phyloP scores from a whole-genome alignment of 2,888 invertebrate genomes.

The Scelioninae gen. 2 region DNA sequence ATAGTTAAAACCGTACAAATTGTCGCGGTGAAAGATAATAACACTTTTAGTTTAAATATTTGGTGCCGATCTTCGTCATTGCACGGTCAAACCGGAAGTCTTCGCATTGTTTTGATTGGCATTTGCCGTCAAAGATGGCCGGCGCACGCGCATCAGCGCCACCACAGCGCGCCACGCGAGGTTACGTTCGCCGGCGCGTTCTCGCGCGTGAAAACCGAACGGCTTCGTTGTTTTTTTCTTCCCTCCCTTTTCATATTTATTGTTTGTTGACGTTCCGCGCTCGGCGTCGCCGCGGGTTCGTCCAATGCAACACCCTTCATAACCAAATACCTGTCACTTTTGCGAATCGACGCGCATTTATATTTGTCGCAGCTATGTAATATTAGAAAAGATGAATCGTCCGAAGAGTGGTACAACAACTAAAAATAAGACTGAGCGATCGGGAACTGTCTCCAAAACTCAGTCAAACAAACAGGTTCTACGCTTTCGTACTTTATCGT shows the following conservation, averaged over 20 bases:
- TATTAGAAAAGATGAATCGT: slow-evolving; percentile 53
- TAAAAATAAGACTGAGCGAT: slow-evolving; percentile 45
- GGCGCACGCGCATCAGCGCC: slow-evolving; percentile 39
- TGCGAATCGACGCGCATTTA: slow-evolving; percentile 11
- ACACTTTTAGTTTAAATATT: too few relatives aligned
- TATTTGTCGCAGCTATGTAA: slow-evolving; percentile 46
- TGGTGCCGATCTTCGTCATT: too few relatives aligned
- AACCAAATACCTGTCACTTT: slow-evolving; percentile 25
- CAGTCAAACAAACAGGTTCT: slow-evolving; percentile 44
- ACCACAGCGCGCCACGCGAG: slow-evolving; percentile 19
- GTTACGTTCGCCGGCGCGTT: slow-evolving; percentile 42
- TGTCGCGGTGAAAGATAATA: too few relatives aligned
- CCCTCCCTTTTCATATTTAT: slow-evolving; percentile 12
- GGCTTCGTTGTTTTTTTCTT: neutral
- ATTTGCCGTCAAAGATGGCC: slow-evolving; percentile 41
- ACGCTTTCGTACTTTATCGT: neutral
- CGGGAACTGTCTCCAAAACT: slow-evolving; percentile 30
- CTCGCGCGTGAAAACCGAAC: slow-evolving; percentile 13
- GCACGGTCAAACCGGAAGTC: too few relatives aligned
- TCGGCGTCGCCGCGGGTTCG: neutral
- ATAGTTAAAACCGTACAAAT: too few relatives aligned
- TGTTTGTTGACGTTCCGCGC: slow-evolving; percentile 33
- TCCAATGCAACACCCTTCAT: slow-evolving; percentile 2
- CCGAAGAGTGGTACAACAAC: slow-evolving; percentile 45
- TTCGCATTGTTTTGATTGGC: slow-evolving; percentile 41